Evolutionary conservation across 2,797 vertebrate genomes (phyloP).

Genomic region (Girardinus metallicus): DNA sequence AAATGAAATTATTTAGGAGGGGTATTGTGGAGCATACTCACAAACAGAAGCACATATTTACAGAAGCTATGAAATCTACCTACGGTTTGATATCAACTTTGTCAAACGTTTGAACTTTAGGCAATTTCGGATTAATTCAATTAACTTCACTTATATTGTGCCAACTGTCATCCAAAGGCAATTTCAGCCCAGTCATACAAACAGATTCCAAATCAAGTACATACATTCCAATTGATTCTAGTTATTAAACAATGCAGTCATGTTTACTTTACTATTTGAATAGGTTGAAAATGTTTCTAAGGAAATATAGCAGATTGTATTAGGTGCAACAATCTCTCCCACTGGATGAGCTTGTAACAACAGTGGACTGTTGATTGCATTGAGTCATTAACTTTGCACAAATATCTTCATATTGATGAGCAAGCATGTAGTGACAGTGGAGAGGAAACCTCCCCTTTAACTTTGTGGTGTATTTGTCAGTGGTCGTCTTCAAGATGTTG

Average conservation of each 20-base stretch:
- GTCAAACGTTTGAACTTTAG: neutral
- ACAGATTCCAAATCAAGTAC: neutral
- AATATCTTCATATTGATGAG: neutral
- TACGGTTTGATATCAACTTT: neutral
- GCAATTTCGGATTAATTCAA: neutral
- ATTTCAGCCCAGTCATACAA: neutral
- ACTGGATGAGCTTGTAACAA: neutral
- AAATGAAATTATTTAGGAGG: slow-evolving; percentile 25
- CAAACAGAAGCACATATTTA: neutral
- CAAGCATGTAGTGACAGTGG: neutral
- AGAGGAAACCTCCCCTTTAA: neutral
- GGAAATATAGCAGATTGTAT: neutral
- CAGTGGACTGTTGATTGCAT: neutral
- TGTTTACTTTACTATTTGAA: neutral
- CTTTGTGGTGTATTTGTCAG: too few relatives aligned
- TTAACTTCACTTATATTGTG: neutral
- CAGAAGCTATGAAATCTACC: neutral
- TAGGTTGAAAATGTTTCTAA: neutral
- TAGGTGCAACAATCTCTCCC: neutral
- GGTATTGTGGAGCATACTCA: neutral
- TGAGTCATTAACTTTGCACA: neutral
- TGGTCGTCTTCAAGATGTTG: too few relatives aligned
- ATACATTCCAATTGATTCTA: neutral
- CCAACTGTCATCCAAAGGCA: neutral
- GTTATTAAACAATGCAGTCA: neutral